These are phyloP conservation scores for Sogatella furcifera DNA, from an alignment of 1,140 invertebrate species.

Conservation along the genomic window DNA sequence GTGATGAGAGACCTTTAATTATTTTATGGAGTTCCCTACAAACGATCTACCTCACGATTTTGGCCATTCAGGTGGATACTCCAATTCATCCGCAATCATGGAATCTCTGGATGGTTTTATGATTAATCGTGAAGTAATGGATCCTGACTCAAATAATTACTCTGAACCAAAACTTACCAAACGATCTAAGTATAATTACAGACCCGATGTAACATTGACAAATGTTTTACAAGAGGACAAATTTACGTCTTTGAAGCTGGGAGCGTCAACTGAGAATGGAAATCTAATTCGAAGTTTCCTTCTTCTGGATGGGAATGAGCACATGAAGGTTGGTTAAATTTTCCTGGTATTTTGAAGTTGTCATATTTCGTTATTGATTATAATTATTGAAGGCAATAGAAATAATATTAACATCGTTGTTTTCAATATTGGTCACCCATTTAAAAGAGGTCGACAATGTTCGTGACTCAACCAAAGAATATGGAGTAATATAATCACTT, in stretches of 20 bases:
- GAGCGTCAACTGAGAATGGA: conserved; percentile 17
- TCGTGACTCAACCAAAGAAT: too few relatives aligned
- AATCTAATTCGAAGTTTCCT: conserved; percentile 34
- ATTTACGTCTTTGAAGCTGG: conserved; percentile 25
- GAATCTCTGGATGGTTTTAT: conserved; percentile 21
- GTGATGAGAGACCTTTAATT: too few relatives aligned
- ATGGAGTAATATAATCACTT: too few relatives aligned
- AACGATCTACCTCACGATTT: too few relatives aligned
- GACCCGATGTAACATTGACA: conserved; percentile 27
- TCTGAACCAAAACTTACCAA: not conserved
- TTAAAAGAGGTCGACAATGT: too few relatives aligned
- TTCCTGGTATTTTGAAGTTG: not conserved
- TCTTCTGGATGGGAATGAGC: conserved; percentile 43
- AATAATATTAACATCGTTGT: too few relatives aligned
- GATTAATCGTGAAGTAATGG: too few relatives aligned
- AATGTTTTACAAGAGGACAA: conserved; percentile 8
- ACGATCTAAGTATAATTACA: not conserved
- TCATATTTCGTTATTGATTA: not conserved
- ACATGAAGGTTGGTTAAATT: conserved; percentile 26
- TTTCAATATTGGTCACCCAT: too few relatives aligned
- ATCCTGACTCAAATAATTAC: too few relatives aligned
- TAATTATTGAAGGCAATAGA: too few relatives aligned
- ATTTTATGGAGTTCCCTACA: too few relatives aligned
- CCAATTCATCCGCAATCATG: conserved; percentile 23
- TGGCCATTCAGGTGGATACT: not conserved